Evolutionary conservation across 1,140 invertebrate genomes (phyloP), one percentile per base, ranked within the genome.

Genomic region (Neodiprion pinetum): DNA sequence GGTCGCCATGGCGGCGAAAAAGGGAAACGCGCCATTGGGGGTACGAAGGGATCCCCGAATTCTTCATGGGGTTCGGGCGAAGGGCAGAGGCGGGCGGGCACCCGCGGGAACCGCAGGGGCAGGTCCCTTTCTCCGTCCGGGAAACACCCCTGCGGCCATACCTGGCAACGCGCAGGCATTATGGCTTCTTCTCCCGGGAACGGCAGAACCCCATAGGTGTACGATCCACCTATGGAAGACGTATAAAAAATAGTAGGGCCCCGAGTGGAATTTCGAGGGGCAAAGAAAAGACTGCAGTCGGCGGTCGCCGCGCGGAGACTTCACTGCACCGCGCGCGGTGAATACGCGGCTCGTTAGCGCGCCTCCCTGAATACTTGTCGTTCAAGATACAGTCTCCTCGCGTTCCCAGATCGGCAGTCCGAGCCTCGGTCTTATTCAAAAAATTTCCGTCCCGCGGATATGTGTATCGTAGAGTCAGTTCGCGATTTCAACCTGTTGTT

Each of bases 101-200:
- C 1, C 50, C 50, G n/a, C 50, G 50, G 53, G 53, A 61, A 17
- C 53, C 53, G 53, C n/a, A 71, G 81, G 84, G 86, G 84, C 85
- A 81, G 85, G 83, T 76, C 83, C 76, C 79, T 71, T 11, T 71
- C 23, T 72, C 73, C 53, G 53, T 61, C n/a, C 53, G 74, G 83
- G 85, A 86, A 84, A 84, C 86, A 87, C 86, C 86, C 85, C 83
- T 84, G 80, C 81, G 80, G 84, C 85, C 82, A 86, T 86, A 81
- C 78, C 82, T 78, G 79, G 28, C 28, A 40, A 5, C 28, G 5
- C 28, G 28, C 77, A 82, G 80, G 74, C 84, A 86, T 77, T 73
- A 87, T 86, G 85, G 84, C 84, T 81, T 61, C 53, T 61, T 17
- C 53, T 61, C 11, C n/a, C 53, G n/a, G 28, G n/a, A 40, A 40